A percentile compares a stretch with the other conserved stretches of the same genome.
Conservation (phyloP, 2,797 vertebrate genomes). For the Lepilemur septentrionalis region DNA sequence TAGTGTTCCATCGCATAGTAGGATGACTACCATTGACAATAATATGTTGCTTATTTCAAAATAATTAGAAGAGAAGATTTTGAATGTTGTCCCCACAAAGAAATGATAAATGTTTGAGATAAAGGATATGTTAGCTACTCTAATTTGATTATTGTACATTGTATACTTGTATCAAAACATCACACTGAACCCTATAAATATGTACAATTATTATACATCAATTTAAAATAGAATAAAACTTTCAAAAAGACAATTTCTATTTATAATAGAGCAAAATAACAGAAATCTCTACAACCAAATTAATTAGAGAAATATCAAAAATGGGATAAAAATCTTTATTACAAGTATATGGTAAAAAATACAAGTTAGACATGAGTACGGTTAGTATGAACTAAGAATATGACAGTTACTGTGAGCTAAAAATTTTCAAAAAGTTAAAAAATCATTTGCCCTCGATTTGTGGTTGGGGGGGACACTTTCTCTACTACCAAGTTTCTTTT, state of each 20-base stretch:
- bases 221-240: neutral
- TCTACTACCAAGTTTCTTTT: slow-evolving; percentile 17
- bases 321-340: neutral
- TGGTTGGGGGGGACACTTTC: neutral
- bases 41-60: neutral
- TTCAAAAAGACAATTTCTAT: slow-evolving; percentile 1
- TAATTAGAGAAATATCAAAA: neutral
- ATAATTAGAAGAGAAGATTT: neutral
- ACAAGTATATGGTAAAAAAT: neutral
- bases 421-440: neutral
- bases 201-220: neutral
- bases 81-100: neutral
- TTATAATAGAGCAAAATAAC: neutral
- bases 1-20: neutral
- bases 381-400: neutral
- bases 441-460: neutral
- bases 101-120: neutral
- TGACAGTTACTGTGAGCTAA: neutral
- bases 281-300: neutral
- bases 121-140: neutral
- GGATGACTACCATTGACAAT: neutral
- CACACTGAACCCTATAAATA: neutral
- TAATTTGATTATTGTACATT: neutral
- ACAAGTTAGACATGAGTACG: neutral
- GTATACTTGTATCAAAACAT: neutral